Evolutionary conservation across 2,113 vertebrate species (phyloP).

Genomic region (Bos javanicus): DNA sequence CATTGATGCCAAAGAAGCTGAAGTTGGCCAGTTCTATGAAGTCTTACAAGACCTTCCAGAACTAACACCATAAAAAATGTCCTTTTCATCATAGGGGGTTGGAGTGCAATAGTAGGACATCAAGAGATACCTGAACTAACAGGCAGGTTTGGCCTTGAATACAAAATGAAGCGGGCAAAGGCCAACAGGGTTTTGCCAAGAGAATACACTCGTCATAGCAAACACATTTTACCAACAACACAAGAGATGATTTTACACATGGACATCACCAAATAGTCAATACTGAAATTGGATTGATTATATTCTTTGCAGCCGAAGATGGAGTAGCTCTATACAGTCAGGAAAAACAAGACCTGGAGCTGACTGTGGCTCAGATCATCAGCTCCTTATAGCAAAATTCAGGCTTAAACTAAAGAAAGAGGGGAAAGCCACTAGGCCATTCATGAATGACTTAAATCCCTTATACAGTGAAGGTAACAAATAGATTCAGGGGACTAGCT

Average conservation of each 20-base stretch:
- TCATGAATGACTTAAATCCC: neutral
- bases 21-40: neutral
- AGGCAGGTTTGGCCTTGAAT: neutral
- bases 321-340: neutral
- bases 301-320: neutral
- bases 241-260: neutral
- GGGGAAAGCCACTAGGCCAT: neutral
- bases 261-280: neutral
- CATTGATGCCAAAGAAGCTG: neutral
- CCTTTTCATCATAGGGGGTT: neutral
- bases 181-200: neutral
- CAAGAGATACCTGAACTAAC: neutral
- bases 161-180: neutral
- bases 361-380: neutral
- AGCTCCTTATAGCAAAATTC: neutral
- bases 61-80: neutral
- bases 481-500: neutral
- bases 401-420: neutral
- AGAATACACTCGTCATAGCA: neutral
- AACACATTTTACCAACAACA: neutral
- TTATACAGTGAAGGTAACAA: neutral
- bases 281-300: neutral
- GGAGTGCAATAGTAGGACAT: neutral
- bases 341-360: neutral
- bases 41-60: neutral